Percentiles rank a stretch among this genome's conserved stretches.
These are phyloP conservation scores for Engystomops pustulosus DNA, from an alignment of 2,113 vertebrate genomes.

Conservation along the genomic window DNA sequence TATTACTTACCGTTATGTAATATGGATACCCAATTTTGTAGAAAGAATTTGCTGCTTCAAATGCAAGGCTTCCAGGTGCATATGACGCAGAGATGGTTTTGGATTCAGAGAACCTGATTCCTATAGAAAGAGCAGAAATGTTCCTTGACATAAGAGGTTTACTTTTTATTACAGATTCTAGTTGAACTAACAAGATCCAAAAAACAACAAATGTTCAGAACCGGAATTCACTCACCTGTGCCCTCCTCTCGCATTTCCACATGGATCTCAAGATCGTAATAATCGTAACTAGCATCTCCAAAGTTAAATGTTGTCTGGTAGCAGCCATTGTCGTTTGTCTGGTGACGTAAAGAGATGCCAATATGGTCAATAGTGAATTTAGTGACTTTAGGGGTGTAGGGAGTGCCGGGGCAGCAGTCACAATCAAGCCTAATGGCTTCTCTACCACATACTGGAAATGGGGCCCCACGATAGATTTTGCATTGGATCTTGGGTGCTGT, in stretches of 20 bases:
- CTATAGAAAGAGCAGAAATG: too few relatives aligned
- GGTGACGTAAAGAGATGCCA: neutral
- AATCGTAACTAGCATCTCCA: constrained; percentile 58
- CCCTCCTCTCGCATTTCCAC: constrained; percentile 64
- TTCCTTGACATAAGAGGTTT: too few relatives aligned
- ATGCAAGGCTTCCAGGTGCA: constrained; percentile 58
- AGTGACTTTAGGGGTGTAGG: too few relatives aligned
- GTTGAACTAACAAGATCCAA: too few relatives aligned
- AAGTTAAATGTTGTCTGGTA: constrained; percentile 63
- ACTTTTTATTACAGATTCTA: too few relatives aligned
- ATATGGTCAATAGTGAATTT: too few relatives aligned
- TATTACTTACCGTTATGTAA: constrained; percentile 68
- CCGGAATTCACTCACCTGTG: constrained; percentile 65
- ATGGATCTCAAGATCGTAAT: constrained; percentile 59
- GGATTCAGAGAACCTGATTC: constrained; percentile 58
- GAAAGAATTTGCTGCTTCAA: constrained; percentile 66
- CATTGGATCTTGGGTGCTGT: too few relatives aligned
- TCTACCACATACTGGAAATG: too few relatives aligned
- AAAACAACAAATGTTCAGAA: too few relatives aligned
- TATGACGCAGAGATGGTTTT: constrained; percentile 65
- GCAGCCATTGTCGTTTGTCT: constrained; percentile 71
- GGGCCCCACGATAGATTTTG: too few relatives aligned
- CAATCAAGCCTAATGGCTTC: too few relatives aligned
- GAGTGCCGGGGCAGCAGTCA: too few relatives aligned
- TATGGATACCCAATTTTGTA: constrained; percentile 69